Percentiles rank a stretch among this genome's conserved stretches.
Evolutionary conservation across 2,888 invertebrate species (phyloP).

Genomic region (Hypomecis punctinalis): DNA sequence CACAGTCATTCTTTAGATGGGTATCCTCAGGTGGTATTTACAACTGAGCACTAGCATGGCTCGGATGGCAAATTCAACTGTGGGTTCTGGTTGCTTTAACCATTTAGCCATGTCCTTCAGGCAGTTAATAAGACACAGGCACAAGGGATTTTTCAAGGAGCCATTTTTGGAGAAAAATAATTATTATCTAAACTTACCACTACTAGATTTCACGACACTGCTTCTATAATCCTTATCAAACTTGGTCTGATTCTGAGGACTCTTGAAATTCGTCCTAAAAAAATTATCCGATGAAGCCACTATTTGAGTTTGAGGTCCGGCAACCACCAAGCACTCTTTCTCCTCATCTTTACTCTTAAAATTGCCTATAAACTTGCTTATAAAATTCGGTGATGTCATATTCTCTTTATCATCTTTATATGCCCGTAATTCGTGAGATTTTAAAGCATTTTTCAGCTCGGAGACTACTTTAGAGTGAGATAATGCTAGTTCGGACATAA

Average conservation of each 20-base stretch:
- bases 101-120: no score
- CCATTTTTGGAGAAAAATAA: no score
- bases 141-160: no score
- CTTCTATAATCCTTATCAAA: constrained; percentile 73
- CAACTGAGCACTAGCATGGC: no score
- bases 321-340: constrained; percentile 68
- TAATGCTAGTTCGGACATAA: constrained; percentile 72
- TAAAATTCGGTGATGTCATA: constrained; percentile 71
- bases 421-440: constrained; percentile 71
- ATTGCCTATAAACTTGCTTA: constrained; percentile 79
- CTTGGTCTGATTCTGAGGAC: constrained; percentile 65
- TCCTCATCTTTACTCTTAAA: constrained; percentile 78
- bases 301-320: constrained; percentile 64
- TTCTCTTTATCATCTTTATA: constrained; percentile 61
- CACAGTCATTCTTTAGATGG: no score
- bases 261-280: constrained; percentile 79
- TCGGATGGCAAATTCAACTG: no score
- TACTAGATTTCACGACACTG: constrained; percentile 72
- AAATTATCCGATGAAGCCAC: constrained; percentile 81
- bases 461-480: constrained; percentile 81
- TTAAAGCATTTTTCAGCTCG: constrained; percentile 78
- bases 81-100: no score
- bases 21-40: no score
- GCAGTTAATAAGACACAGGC: no score
- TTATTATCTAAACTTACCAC: constrained; percentile 63